These are phyloP conservation scores for Eilema sororculum DNA, from an alignment of 2,888 invertebrate genomes.

Conservation along the genomic window DNA sequence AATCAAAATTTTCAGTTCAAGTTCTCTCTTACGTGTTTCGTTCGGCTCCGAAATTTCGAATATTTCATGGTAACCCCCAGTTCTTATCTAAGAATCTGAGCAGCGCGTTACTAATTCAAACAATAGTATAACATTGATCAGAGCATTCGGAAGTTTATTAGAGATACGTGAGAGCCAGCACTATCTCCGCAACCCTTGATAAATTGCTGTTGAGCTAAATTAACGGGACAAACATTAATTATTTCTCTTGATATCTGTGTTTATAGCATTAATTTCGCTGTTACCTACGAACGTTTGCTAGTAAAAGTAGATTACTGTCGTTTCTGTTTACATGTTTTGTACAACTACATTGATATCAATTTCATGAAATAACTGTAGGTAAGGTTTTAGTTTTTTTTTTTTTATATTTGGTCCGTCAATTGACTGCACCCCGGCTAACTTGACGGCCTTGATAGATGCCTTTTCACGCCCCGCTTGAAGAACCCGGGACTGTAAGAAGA, in stretches of 20 bases:
- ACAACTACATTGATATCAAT: neutral
- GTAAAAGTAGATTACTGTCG: conserved; percentile 27
- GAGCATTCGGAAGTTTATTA: conserved; percentile 53
- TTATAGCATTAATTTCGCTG: conserved; percentile 36
- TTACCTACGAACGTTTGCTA: conserved; percentile 35
- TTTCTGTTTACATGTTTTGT: conserved; percentile 18
- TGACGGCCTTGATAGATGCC: too few species aligned
- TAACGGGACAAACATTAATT: conserved; percentile 67
- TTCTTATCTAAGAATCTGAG: conserved; percentile 5
- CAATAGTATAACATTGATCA: conserved; percentile 41
- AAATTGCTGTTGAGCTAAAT: conserved; percentile 62
- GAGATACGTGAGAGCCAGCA: conserved; percentile 42
- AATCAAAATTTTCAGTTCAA: too few species aligned
- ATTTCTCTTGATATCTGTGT: conserved; percentile 60
- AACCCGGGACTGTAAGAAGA: too few species aligned
- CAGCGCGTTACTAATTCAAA: conserved; percentile 19
- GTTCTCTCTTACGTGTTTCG: too few species aligned
- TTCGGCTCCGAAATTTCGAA: too few species aligned
- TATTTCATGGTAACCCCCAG: neutral
- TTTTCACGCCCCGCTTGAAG: too few species aligned
- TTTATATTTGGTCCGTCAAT: too few species aligned
- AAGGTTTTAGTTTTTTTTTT: neutral
- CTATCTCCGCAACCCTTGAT: conserved; percentile 41
- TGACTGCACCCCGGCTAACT: too few species aligned
- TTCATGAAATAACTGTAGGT: too few species aligned